A percentile compares a stretch with the other conserved stretches of the same genome.
phyloP scores from a whole-genome alignment of 2,113 vertebrate genomes.

The Eonycteris spelaea region DNA sequence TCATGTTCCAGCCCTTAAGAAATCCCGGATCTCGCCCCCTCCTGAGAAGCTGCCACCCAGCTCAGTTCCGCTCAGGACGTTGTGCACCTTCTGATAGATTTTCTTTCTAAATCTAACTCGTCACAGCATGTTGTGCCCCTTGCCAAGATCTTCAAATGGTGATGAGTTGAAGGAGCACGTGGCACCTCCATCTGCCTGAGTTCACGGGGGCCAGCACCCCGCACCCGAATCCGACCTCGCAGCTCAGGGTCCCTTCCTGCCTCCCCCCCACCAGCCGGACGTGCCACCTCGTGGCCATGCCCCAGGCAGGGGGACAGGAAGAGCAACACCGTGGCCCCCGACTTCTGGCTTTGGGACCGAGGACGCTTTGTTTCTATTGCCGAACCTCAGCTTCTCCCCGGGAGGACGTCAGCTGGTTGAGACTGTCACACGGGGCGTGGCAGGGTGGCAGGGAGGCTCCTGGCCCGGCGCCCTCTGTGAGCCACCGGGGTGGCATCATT shows the following conservation, averaged over 20 bases:
- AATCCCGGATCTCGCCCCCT: not conserved
- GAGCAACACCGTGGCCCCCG: accelerated
- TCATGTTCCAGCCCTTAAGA: not conserved
- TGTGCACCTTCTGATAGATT: not conserved
- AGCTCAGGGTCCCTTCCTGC: not conserved
- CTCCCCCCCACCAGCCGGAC: accelerated
- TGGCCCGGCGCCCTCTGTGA: accelerated
- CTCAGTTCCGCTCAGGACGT: not conserved
- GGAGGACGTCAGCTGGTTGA: accelerated
- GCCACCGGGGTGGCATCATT: accelerated
- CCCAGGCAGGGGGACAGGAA: accelerated
- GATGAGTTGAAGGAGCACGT: accelerated
- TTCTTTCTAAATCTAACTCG: not conserved
- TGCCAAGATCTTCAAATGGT: not conserved
- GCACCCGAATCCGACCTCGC: accelerated
- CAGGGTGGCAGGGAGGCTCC: accelerated
- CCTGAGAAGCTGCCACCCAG: not conserved
- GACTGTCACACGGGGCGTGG: accelerated
- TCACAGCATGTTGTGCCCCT: not conserved
- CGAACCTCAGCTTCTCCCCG: not conserved
- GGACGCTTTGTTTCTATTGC: not conserved
- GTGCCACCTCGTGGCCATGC: accelerated
- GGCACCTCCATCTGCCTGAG: not conserved
- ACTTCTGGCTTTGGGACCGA: accelerated
- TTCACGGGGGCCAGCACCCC: no score